phyloP scores from a whole-genome alignment of 2,113 vertebrate genomes.

The Ia io region DNA sequence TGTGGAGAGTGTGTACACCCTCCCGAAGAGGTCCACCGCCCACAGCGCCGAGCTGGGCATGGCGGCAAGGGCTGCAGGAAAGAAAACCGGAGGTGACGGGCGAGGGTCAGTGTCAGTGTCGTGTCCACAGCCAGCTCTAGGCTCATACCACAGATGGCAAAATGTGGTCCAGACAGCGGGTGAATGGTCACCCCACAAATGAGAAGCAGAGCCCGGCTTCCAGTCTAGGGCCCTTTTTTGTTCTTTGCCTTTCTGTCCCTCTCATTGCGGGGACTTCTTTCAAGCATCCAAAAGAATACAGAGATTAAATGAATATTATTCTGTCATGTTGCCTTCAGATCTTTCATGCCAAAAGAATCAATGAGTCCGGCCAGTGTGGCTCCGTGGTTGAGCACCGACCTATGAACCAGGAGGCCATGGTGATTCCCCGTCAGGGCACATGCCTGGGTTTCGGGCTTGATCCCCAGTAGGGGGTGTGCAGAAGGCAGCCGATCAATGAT shows the following conservation, averaged over 20 bases:
- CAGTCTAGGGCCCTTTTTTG: background rate
- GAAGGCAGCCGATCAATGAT: too few relatives aligned
- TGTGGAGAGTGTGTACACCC: slow-evolving; percentile 92
- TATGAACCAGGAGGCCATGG: too few relatives aligned
- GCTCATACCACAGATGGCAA: background rate
- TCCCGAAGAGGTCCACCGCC: slow-evolving; percentile 95
- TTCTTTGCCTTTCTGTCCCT: background rate
- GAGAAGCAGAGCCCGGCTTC: background rate
- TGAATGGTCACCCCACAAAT: background rate
- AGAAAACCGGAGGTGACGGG: background rate
- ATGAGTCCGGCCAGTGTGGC: background rate
- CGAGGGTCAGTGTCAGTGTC: background rate
- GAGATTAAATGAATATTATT: background rate
- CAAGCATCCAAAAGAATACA: background rate
- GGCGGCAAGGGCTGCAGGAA: slow-evolving; percentile 74
- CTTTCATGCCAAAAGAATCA: background rate
- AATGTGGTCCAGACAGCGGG: background rate
- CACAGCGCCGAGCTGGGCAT: slow-evolving; percentile 92
- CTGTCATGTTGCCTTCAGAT: background rate
- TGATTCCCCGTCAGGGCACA: too few relatives aligned
- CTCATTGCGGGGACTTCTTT: background rate
- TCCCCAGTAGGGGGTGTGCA: too few relatives aligned
- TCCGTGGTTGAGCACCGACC: too few relatives aligned
- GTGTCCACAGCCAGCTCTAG: background rate
- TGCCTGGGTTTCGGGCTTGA: too few relatives aligned